Evolutionary conservation across 2,888 invertebrate species (phyloP), one percentile per base, ranked within the genome.

Genomic region (Tachina fera): DNA sequence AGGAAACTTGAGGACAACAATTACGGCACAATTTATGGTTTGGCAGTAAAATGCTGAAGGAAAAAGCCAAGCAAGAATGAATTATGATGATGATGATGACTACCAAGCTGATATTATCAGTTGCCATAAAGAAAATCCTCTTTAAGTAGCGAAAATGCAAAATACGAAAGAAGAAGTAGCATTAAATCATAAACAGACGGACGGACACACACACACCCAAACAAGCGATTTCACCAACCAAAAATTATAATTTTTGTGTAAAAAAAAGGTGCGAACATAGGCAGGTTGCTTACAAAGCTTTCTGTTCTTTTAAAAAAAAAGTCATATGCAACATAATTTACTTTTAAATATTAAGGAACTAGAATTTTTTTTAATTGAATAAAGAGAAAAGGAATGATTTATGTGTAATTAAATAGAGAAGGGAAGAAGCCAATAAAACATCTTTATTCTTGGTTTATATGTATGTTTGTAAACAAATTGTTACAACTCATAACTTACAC

Each of bases 241-340:
- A 75, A 85, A 83, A 86, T 86, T 83, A 67, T 49, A 65, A 86
- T 83, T 83, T 72, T 72, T 10, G 49, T 70, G 47, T 71, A 19
- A 47, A 4, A 63, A 76, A 79, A 86, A 83, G 75, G 85, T 86
- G 85, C 85, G 70, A 86, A 82, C 82, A 76, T 86, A 79, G 78
- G 82, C 82, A 86, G 51, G 79, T 83, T 72, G 60, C 51, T 67
- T 53, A 13, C 13, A 68, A 77, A 41, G 39, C 47, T 22, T 1
- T 13, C n/a, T 31, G 19, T 70, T 60, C 31, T 53, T 53, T 53
- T 31, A n/a, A 39, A 14, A 22, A 51, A 31, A 31, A 31, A 31
- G 0, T 39, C 39, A 43, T 14, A 41, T 58, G 51, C 11, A 72
- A 70, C 22, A 45, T 65, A 81, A 81, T 70, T 74, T 47, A 51